These are phyloP conservation scores for Rhamphomyia laevipes DNA, from an alignment of 2,888 invertebrate genomes.

Conservation along the genomic window DNA sequence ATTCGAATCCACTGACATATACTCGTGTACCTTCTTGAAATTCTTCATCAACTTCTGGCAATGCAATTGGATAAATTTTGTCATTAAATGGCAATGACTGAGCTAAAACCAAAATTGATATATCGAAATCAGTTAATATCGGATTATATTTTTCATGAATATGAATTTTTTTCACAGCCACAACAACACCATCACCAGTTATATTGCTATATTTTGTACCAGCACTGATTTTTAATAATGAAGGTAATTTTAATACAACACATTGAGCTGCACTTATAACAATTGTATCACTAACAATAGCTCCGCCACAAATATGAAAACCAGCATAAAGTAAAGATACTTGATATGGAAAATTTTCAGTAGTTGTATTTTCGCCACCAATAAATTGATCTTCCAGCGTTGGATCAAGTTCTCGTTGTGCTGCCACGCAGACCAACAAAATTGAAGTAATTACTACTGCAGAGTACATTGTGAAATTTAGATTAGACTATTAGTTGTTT, in stretches of 20 bases:
- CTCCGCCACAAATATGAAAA: conserved; percentile 39
- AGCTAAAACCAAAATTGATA: conserved; percentile 28
- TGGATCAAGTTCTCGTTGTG: conserved; percentile 8
- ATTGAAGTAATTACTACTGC: no score
- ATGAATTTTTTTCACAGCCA: conserved; percentile 24
- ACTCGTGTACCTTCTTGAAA: background rate
- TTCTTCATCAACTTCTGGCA: conserved; percentile 1
- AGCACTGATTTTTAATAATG: conserved; percentile 27
- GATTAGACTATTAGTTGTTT: no score
- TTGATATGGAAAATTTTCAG: conserved; percentile 38
- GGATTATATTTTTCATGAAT: conserved; percentile 28
- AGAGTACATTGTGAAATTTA: no score
- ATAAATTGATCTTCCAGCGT: conserved; percentile 34
- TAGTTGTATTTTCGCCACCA: conserved; percentile 34
- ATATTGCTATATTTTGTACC: conserved; percentile 27
- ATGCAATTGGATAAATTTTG: background rate
- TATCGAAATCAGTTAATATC: conserved; percentile 31
- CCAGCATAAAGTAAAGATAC: conserved; percentile 32
- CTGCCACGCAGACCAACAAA: background rate
- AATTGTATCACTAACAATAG: conserved; percentile 26
- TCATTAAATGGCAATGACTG: background rate
- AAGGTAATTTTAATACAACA: conserved; percentile 15
- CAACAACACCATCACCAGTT: conserved; percentile 34
- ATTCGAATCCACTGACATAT: conserved; percentile 3
- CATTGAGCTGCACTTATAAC: conserved; percentile 40